Percentiles rank a stretch among this genome's conserved stretches.
These are phyloP conservation scores for Lutraria lutraria DNA, from an alignment of 2,888 invertebrate genomes.

Conservation along the genomic window DNA sequence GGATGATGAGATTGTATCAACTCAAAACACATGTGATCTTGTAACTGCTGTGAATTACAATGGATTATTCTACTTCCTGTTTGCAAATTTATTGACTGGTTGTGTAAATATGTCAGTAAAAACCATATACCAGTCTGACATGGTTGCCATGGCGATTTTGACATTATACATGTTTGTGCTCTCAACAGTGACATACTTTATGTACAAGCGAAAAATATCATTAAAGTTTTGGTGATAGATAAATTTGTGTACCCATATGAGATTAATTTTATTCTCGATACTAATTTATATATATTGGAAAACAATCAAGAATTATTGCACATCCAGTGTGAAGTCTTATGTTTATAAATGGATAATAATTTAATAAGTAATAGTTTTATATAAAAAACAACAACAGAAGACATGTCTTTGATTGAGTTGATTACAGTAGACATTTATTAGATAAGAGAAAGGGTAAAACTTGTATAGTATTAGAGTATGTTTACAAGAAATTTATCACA, in stretches of 20 bases:
- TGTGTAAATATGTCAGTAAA: slow-evolving; percentile 91
- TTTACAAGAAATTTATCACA: too few relatives aligned
- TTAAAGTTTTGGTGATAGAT: slow-evolving; percentile 76
- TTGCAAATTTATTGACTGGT: slow-evolving; percentile 95
- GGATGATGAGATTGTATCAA: neutral
- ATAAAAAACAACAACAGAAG: too few relatives aligned
- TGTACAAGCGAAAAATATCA: slow-evolving; percentile 73
- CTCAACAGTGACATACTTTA: slow-evolving; percentile 57
- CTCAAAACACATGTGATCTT: slow-evolving; percentile 83
- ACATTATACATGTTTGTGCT: slow-evolving; percentile 81
- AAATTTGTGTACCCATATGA: neutral
- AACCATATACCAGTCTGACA: slow-evolving; percentile 87
- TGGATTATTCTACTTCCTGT: slow-evolving; percentile 93
- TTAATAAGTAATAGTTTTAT: too few relatives aligned
- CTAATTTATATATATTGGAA: neutral
- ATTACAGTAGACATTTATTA: too few relatives aligned
- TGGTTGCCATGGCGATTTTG: slow-evolving; percentile 74
- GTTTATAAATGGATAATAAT: neutral
- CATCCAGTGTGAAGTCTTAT: neutral
- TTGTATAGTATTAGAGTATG: too few relatives aligned
- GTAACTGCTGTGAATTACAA: slow-evolving; percentile 93
- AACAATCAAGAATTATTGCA: neutral
- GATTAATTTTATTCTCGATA: neutral
- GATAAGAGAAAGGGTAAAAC: too few relatives aligned
- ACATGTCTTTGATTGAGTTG: too few relatives aligned